phyloP scores from a whole-genome alignment of 2,888 invertebrate genomes.

The Lasioglossum marginatum region DNA sequence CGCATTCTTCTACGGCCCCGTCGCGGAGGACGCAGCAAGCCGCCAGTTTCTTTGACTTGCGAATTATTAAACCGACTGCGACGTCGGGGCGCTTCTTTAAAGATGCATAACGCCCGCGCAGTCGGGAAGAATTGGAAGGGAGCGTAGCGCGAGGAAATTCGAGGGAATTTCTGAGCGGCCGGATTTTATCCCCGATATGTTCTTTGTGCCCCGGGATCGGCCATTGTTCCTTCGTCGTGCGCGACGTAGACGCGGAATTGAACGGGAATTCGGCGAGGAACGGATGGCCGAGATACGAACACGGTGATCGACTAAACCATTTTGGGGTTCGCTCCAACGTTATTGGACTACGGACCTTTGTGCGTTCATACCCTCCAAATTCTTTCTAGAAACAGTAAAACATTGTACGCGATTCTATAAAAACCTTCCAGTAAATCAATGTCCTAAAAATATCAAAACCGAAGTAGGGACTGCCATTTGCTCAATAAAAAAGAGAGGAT shows the following conservation, averaged over 20 bases:
- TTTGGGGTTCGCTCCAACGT: neutral
- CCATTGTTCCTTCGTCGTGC: constrained; percentile 22
- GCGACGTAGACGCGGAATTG: constrained; percentile 8
- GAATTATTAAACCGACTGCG: constrained; percentile 55
- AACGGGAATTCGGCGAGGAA: constrained; percentile 12
- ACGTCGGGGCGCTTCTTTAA: constrained; percentile 42
- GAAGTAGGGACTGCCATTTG: neutral
- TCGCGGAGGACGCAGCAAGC: constrained; percentile 5
- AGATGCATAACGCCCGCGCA: constrained; percentile 39
- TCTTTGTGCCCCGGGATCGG: constrained; percentile 8
- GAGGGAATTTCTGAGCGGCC: constrained; percentile 31
- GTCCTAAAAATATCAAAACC: neutral
- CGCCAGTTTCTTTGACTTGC: constrained; percentile 43
- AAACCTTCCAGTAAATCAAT: neutral
- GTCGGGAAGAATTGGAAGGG: constrained; percentile 20
- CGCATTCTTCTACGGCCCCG: constrained; percentile 2
- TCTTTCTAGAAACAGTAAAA: neutral
- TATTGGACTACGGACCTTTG: neutral
- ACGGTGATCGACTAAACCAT: constrained; percentile 8
- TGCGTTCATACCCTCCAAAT: neutral
- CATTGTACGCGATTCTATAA: neutral
- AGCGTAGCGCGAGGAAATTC: constrained; percentile 24
- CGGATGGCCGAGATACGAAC: neutral
- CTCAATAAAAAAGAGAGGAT: neutral
- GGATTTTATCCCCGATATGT: constrained; percentile 44